These are phyloP conservation scores for Clarias gariepinus DNA, from an alignment of 2,113 vertebrate genomes.

Conservation along the genomic window DNA sequence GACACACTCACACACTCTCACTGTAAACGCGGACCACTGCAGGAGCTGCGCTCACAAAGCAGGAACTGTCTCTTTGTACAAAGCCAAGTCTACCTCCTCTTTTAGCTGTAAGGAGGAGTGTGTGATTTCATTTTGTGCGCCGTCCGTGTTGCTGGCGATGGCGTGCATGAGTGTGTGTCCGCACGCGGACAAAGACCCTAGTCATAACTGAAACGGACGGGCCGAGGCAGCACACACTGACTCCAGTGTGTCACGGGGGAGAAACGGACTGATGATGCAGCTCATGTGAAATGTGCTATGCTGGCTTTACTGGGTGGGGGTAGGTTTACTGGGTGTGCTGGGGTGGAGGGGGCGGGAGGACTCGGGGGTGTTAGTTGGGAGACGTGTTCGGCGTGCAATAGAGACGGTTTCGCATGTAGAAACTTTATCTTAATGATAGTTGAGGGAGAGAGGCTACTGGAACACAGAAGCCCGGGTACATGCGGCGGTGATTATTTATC, in stretches of 20 bases:
- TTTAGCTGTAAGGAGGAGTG: constrained; percentile 28
- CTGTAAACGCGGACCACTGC: constrained; percentile 11
- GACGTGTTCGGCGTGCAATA: not conserved
- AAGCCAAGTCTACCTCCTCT: constrained; percentile 18
- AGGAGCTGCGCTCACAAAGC: constrained; percentile 13
- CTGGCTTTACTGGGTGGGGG: not conserved
- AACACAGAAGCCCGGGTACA: not conserved
- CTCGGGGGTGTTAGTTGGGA: not conserved
- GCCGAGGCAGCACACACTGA: constrained; percentile 41
- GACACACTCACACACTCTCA: constrained; percentile 8
- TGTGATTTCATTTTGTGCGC: constrained; percentile 38
- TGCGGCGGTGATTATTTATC: not conserved
- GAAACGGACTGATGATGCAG: constrained; percentile 43
- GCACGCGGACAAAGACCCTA: constrained; percentile 36
- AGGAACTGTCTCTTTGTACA: constrained; percentile 22
- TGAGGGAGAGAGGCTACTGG: not conserved
- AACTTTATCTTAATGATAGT: constrained; percentile 27
- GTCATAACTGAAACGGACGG: constrained; percentile 35
- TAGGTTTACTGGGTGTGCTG: no score
- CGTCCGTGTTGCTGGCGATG: constrained; percentile 19
- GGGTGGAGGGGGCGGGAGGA: no score
- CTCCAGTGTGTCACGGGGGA: constrained; percentile 40
- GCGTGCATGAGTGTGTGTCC: constrained; percentile 32
- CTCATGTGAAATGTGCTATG: constrained; percentile 47
- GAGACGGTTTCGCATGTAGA: constrained; percentile 2